Percentiles rank a stretch among this genome's conserved stretches.
Conservation (phyloP, 2,888 invertebrate genomes). For the Sturmia bella region DNA sequence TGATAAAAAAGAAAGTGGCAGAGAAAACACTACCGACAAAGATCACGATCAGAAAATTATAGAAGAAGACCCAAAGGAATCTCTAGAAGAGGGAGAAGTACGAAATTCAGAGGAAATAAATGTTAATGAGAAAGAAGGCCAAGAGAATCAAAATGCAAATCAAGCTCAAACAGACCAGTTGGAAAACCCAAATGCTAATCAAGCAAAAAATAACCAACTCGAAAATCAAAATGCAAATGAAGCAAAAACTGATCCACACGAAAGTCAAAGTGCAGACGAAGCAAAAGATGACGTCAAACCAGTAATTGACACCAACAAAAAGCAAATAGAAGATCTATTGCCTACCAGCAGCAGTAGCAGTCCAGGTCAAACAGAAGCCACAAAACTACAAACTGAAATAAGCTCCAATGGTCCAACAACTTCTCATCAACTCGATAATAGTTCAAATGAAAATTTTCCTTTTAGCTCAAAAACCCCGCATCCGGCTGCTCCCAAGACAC, state of each 20-base stretch:
- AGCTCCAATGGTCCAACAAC: background rate
- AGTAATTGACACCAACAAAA: background rate
- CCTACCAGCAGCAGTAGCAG: background rate
- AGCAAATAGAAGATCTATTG: constrained; percentile 8
- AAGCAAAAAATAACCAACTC: no score
- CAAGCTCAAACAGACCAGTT: no score
- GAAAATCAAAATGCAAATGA: background rate
- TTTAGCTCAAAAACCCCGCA: background rate
- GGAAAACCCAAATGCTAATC: no score
- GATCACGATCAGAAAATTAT: no score
- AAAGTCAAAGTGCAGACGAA: background rate
- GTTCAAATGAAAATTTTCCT: constrained; percentile 18
- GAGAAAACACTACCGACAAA: no score
- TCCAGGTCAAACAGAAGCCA: constrained; percentile 1
- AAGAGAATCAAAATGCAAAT: no score
- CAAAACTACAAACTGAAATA: background rate
- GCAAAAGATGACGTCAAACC: background rate
- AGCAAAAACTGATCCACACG: background rate
- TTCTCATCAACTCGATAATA: background rate
- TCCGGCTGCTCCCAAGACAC: background rate
- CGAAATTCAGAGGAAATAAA: no score
- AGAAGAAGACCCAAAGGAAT: no score
- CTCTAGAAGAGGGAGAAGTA: no score
- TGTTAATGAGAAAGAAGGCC: no score
- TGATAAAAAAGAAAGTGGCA: background rate